Conservation (phyloP, 2,113 vertebrate genomes). For the Odontesthes bonariensis region DNA sequence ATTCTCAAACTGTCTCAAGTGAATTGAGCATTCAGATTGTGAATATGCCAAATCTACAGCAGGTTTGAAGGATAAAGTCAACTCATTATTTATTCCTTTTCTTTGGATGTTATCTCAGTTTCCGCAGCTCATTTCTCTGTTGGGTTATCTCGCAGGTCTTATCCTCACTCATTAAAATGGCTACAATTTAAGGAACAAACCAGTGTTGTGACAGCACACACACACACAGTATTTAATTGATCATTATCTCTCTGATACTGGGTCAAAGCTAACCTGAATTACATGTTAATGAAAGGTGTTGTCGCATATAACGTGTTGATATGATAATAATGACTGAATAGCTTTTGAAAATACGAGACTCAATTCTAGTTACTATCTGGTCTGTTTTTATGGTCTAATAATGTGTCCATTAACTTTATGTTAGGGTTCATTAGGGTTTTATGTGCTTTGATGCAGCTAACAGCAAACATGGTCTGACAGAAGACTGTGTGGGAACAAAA, state of each 20-base stretch:
- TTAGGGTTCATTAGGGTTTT: not conserved
- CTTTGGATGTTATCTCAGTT: not conserved
- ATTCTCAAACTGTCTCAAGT: slow-evolving; percentile 17
- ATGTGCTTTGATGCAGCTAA: not conserved
- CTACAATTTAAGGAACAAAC: slow-evolving; percentile 23
- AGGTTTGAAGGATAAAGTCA: slow-evolving; percentile 25
- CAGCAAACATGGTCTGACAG: not conserved
- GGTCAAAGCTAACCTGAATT: slow-evolving; percentile 43
- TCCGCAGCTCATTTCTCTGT: not conserved
- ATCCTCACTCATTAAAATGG: slow-evolving; percentile 33
- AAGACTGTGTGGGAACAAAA: not conserved
- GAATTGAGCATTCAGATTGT: slow-evolving; percentile 14
- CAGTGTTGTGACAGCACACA: not conserved
- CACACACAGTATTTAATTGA: slow-evolving; percentile 14
- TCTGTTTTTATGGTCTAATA: not conserved
- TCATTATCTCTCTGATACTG: slow-evolving; percentile 24
- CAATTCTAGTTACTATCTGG: not conserved
- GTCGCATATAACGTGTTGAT: slow-evolving; percentile 12
- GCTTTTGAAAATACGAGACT: not conserved
- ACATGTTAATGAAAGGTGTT: slow-evolving; percentile 16
- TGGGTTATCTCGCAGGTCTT: not conserved
- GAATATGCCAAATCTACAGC: slow-evolving; percentile 4
- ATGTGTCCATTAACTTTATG: not conserved
- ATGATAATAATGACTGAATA: not conserved
- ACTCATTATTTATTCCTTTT: slow-evolving; percentile 33